Evolutionary conservation across 2,888 invertebrate genomes (phyloP), one percentile per base, ranked within the genome.

Genomic region (Cacoxenus indagator): DNA sequence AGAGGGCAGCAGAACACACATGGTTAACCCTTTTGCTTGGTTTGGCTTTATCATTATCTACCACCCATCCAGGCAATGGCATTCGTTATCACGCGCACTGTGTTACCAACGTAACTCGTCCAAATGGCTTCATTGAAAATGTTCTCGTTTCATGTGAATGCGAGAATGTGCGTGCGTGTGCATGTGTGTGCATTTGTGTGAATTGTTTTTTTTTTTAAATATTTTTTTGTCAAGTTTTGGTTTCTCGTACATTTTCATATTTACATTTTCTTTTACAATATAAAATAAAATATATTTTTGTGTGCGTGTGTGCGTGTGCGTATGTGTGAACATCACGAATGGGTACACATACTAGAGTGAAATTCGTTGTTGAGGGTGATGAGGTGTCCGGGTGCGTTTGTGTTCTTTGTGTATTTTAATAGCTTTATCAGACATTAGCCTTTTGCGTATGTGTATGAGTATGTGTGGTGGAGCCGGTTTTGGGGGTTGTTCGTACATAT

Each of bases 121-220:
- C 29, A 80, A 81, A 81, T 81, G 80, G 80, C 80, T 81, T 81
- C 80, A 81, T 81, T 81, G 83, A 81, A 81, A 81, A 81, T 83
- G 22, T 62, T 62, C 29, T 26, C 26, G 26, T n/a, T 9, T 17
- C 27, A 26, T 27, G 45, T 68, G 54, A 66, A 59, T 69, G 65
- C 62, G 61, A 67, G 54, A 66, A 59, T 69, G 65, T 64, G 61
- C 62, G 64, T 71, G 67, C 69, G 67, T 69, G 65, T 71, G 62
- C 68, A 64, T 67, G 67, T 59, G 64, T 55, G 74, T 67, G 67
- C 70, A 70, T 70, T 73, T 68, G 54, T 72, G 31, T 65, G 22
- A 14, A 62, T 57, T 57, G 46, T 64, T 46, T 27, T 66, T 46
- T n/a, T n/a, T n/a, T n/a, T n/a, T n/a, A n/a, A n/a, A n/a, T n/a